Evolutionary conservation across 2,888 invertebrate species (phyloP).

Genomic region (Drosophila ustulata): DNA sequence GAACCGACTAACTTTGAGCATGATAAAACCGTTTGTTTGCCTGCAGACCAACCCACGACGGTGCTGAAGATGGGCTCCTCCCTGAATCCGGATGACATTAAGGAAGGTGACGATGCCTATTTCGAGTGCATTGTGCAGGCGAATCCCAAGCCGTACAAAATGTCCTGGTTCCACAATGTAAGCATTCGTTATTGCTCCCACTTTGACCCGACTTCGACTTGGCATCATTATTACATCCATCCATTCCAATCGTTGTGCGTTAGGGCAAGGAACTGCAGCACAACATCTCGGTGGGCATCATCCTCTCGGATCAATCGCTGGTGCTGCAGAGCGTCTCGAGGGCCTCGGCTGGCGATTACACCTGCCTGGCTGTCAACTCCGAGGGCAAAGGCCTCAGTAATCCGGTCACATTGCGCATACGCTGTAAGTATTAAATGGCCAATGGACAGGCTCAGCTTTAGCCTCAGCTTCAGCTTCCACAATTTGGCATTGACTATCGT

Average conservation of each 20-base stretch:
- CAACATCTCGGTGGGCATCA: constrained; percentile 92
- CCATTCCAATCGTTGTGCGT: neutral
- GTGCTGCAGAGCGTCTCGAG: constrained; percentile 94
- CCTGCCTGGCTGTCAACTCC: constrained; percentile 93
- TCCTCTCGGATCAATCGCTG: constrained; percentile 94
- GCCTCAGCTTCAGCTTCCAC: constrained; percentile 6
- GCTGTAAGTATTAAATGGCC: constrained; percentile 87
- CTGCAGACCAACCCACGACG: constrained; percentile 92
- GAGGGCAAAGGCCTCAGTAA: constrained; percentile 93
- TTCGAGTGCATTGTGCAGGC: constrained; percentile 94
- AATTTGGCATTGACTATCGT: constrained; percentile 71
- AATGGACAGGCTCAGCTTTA: neutral
- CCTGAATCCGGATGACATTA: constrained; percentile 93
- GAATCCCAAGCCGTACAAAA: constrained; percentile 93
- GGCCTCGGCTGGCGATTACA: constrained; percentile 94
- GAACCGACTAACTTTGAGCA: constrained; percentile 15
- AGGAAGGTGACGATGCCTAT: constrained; percentile 95
- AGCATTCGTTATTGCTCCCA: constrained; percentile 85
- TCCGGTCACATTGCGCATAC: constrained; percentile 89
- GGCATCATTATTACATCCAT: neutral
- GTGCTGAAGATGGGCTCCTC: constrained; percentile 93
- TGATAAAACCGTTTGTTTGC: constrained; percentile 1
- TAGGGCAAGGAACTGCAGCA: constrained; percentile 93
- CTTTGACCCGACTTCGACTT: constrained; percentile 6
- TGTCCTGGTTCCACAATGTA: constrained; percentile 95